Percentiles rank a stretch among this genome's conserved stretches.
Evolutionary conservation across 1,140 invertebrate genomes (phyloP).

Genomic region (Phocides pigmalion): DNA sequence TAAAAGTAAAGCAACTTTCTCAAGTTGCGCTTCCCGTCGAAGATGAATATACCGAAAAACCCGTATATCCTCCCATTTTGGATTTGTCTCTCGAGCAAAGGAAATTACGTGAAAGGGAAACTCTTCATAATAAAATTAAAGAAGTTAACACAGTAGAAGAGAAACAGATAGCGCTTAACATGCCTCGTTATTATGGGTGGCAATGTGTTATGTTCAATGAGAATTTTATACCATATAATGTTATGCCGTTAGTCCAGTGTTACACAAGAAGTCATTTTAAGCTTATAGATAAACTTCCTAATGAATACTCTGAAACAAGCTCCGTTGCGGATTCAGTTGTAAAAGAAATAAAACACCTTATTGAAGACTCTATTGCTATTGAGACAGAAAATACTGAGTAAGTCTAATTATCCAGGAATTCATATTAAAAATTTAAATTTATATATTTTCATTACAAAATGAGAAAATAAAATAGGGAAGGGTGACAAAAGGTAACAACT

Average conservation of each 20-base stretch:
- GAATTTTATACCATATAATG: constrained; percentile 86
- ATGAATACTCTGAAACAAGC: constrained; percentile 81
- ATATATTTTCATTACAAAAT: no score
- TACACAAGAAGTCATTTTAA: constrained; percentile 88
- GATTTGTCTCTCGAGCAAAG: constrained; percentile 79
- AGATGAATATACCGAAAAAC: constrained; percentile 73
- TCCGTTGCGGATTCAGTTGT: constrained; percentile 74
- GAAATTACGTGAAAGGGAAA: constrained; percentile 68
- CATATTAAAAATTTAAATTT: no score
- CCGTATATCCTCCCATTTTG: constrained; percentile 86
- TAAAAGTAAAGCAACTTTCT: constrained; percentile 46
- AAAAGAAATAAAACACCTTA: constrained; percentile 79
- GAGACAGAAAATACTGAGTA: constrained; percentile 84
- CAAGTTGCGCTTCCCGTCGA: constrained; percentile 52
- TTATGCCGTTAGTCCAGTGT: constrained; percentile 87
- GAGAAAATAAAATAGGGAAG: no score
- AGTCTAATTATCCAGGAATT: constrained; percentile 54
- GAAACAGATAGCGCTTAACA: constrained; percentile 91
- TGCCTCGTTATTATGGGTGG: constrained; percentile 92
- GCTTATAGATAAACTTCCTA: constrained; percentile 82
- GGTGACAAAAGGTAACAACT: no score
- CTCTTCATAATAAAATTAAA: constrained; percentile 85
- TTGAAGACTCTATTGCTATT: constrained; percentile 86
- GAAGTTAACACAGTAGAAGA: constrained; percentile 90
- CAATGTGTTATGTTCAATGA: constrained; percentile 86